Percentiles rank a stretch among this genome's conserved stretches.
phyloP scores from a whole-genome alignment of 2,888 invertebrate species.

The Lithophane socia region DNA sequence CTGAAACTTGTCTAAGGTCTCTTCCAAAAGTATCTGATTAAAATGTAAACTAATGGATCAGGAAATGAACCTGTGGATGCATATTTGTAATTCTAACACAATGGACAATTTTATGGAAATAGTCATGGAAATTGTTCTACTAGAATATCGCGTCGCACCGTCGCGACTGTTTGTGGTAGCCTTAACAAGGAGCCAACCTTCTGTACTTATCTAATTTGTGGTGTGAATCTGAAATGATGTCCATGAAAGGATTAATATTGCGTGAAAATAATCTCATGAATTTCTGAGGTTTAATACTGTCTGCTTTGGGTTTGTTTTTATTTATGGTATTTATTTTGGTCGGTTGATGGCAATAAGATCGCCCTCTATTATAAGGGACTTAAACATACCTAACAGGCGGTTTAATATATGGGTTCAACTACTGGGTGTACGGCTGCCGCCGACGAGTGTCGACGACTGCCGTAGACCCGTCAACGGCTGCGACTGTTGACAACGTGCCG shows the following conservation, averaged over 20 bases:
- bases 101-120: too few species aligned
- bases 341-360: too few species aligned
- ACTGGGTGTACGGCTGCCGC: too few species aligned
- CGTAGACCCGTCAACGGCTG: too few species aligned
- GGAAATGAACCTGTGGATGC: not conserved
- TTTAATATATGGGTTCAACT: too few species aligned
- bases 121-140: too few species aligned
- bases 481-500: too few species aligned
- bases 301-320: not conserved
- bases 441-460: too few species aligned
- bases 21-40: not conserved
- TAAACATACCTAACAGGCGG: too few species aligned
- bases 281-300: slow-evolving; percentile 26
- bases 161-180: too few species aligned
- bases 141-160: too few species aligned
- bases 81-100: not conserved
- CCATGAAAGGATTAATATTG: slow-evolving; percentile 44
- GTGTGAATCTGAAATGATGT: slow-evolving; percentile 31
- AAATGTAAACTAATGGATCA: not conserved
- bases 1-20: not conserved
- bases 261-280: slow-evolving; percentile 36
- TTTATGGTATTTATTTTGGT: slow-evolving; percentile 1
- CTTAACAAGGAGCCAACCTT: not conserved
- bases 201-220: not conserved
- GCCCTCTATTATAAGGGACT: too few species aligned